Conservation (phyloP, 53 echinoderm and acorn worm species). For the Luidia sarsii region DNA sequence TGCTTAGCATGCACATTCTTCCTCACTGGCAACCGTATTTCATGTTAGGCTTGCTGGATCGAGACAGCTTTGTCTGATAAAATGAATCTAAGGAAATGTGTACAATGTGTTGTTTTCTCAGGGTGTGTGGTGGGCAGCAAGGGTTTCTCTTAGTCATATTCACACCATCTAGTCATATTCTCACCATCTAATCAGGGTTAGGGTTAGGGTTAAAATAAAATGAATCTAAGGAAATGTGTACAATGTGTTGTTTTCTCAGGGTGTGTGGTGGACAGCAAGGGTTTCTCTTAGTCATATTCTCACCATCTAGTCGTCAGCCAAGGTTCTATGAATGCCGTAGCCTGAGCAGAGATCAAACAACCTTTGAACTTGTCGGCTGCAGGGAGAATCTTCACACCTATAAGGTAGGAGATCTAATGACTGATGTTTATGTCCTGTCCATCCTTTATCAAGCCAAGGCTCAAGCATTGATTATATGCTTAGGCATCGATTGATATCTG, state of each 20-base stretch:
- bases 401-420: conserved; percentile 63
- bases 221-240: no score
- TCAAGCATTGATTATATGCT: no score
- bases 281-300: conserved; percentile 78
- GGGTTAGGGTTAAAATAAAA: no score
- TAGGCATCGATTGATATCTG: no score
- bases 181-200: no score
- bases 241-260: conserved; percentile 59
- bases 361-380: conserved; percentile 83
- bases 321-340: conserved; percentile 79
- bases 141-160: conserved; percentile 82
- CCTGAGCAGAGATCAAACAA: conserved; percentile 32
- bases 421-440: no score
- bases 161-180: conserved; percentile 56
- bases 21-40: no score
- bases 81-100: no score
- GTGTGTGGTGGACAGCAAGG: conserved; percentile 66
- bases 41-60: no score
- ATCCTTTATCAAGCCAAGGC: no score
- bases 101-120: conserved; percentile 50
- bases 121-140: conserved; percentile 65
- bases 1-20: no score
- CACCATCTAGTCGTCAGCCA: conserved; percentile 69
- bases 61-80: no score
- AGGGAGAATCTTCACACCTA: conserved; percentile 85